Conservation (phyloP, 1,140 invertebrate genomes). For the Laupala kohalensis region DNA sequence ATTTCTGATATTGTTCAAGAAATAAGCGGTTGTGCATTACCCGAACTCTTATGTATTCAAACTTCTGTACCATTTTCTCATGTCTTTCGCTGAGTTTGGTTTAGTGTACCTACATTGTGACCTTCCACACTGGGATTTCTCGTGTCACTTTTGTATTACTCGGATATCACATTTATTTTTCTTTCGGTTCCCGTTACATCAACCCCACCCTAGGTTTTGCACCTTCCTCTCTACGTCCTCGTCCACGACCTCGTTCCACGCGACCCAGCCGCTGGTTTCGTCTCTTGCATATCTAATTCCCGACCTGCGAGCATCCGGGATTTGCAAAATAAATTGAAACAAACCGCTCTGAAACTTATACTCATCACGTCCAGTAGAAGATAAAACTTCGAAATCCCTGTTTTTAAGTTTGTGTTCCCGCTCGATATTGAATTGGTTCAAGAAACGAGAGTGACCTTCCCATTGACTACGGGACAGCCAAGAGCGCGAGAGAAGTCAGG, state of each 20-base stretch:
- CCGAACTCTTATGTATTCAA: no score
- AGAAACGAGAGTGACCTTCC: no score
- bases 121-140: neutral
- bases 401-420: neutral
- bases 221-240: neutral
- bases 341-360: neutral
- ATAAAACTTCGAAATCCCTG: neutral
- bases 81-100: no score
- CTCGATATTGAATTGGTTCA: neutral
- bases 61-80: no score
- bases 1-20: no score
- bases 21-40: no score
- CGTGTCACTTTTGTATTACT: neutral
- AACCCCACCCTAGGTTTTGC: neutral
- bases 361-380: neutral
- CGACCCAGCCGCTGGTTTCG: neutral
- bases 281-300: neutral
- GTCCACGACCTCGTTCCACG: neutral
- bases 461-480: no score
- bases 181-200: neutral
- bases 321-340: neutral
- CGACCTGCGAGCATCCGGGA: neutral
- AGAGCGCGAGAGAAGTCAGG: no score
- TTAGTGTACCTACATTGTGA: no score
- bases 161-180: neutral